Evolutionary conservation across 2,113 vertebrate species (phyloP).

Genomic region (human): GRCh38 chr1:41239001-41239500

Average conservation of each 20-base stretch:
- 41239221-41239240: not conserved
- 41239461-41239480: not conserved
- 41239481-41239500: not conserved
- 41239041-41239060: constrained; percentile 12
- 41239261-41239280: constrained; percentile 25
- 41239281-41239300: not conserved
- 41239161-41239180: not conserved
- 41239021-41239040: constrained; percentile 22
- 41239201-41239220: constrained; percentile 15
- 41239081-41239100: not conserved
- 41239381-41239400: not conserved
- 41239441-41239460: not conserved
- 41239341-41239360: not conserved
- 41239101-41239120: not conserved
- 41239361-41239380: not conserved
- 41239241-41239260: constrained; percentile 1
- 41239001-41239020: constrained; percentile 15
- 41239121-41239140: constrained; percentile 1
- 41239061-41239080: not conserved
- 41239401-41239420: not conserved
- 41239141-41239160: constrained; percentile 28
- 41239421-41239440: not conserved
- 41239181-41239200: not conserved
- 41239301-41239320: not conserved
- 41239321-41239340: not conserved